Evolutionary conservation across 2,113 vertebrate species (phyloP).

Genomic region (Canis aureus): DNA sequence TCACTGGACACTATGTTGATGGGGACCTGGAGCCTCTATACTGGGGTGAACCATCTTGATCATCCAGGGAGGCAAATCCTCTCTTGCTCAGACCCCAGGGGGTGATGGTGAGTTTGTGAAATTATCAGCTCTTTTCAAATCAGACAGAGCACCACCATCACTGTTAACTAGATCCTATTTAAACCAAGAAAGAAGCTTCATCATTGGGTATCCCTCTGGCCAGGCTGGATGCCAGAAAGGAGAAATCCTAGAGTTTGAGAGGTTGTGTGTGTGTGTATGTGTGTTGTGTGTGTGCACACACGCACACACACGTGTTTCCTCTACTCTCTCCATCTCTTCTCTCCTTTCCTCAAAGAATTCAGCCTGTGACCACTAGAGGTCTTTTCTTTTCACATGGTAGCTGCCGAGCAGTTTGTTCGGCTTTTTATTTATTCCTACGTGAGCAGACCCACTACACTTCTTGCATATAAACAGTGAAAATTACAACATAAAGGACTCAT

Average conservation of each 20-base stretch:
- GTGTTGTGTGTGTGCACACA: background rate
- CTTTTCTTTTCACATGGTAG: constrained; percentile 81
- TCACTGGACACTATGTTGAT: background rate
- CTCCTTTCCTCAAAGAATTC: constrained; percentile 79
- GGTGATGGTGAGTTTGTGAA: constrained; percentile 24
- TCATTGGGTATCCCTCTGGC: background rate
- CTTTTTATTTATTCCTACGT: constrained; percentile 89
- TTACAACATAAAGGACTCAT: constrained; percentile 82
- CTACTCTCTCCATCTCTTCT: constrained; percentile 27
- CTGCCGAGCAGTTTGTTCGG: constrained; percentile 83
- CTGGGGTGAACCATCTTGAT: background rate
- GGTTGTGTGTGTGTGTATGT: background rate
- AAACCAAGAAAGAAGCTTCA: background rate
- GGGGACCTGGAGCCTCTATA: background rate
- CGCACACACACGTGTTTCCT: background rate
- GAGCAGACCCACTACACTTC: constrained; percentile 87
- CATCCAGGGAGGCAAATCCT: no score
- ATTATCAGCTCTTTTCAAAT: background rate
- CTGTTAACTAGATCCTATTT: background rate
- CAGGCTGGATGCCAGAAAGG: background rate
- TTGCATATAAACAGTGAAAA: constrained; percentile 87
- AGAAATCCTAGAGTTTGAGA: background rate
- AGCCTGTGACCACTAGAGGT: constrained; percentile 88
- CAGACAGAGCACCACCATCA: background rate
- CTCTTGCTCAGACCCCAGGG: background rate